Percentiles rank a stretch among this genome's conserved stretches.
Conservation (phyloP, 2,888 invertebrate genomes). For the Lymantria dispar region DNA sequence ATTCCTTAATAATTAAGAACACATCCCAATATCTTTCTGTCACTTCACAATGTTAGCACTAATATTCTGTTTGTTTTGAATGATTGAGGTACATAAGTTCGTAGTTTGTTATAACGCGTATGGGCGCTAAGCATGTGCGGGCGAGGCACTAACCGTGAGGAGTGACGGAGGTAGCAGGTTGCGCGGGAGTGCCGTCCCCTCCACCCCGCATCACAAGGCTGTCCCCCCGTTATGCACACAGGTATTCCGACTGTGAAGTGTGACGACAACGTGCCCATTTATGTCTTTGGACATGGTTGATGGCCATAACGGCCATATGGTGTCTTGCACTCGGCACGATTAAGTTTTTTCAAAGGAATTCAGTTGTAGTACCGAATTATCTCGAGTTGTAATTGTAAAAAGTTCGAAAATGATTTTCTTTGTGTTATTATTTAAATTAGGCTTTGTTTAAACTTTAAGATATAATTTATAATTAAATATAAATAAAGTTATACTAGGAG, state of each 20-base stretch:
- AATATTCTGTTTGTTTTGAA: constrained; percentile 41
- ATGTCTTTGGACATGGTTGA: constrained; percentile 79
- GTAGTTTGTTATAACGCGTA: constrained; percentile 28
- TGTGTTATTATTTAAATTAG: too few species aligned
- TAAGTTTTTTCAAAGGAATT: constrained; percentile 63
- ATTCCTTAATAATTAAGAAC: constrained; percentile 38
- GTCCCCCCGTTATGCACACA: constrained; percentile 46
- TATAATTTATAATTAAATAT: too few species aligned
- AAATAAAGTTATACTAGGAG: too few species aligned
- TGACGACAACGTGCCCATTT: constrained; percentile 81
- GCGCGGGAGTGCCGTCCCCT: constrained; percentile 56
- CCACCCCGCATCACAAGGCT: constrained; percentile 48
- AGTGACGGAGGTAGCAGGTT: constrained; percentile 68
- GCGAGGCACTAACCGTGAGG: constrained; percentile 62
- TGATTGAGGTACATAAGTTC: constrained; percentile 31
- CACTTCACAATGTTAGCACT: constrained; percentile 53
- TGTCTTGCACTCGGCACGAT: constrained; percentile 56
- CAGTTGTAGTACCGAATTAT: constrained; percentile 56
- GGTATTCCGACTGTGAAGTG: constrained; percentile 78
- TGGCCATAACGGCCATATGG: constrained; percentile 76
- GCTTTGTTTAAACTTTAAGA: too few species aligned
- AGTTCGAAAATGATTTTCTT: constrained; percentile 17
- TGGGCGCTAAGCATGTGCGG: constrained; percentile 55
- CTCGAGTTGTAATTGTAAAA: constrained; percentile 43
- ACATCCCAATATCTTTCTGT: constrained; percentile 55